Base-by-base conservation (phyloP, 2,797 vertebrate genomes). In the Brachyalestes nurse region DNA sequence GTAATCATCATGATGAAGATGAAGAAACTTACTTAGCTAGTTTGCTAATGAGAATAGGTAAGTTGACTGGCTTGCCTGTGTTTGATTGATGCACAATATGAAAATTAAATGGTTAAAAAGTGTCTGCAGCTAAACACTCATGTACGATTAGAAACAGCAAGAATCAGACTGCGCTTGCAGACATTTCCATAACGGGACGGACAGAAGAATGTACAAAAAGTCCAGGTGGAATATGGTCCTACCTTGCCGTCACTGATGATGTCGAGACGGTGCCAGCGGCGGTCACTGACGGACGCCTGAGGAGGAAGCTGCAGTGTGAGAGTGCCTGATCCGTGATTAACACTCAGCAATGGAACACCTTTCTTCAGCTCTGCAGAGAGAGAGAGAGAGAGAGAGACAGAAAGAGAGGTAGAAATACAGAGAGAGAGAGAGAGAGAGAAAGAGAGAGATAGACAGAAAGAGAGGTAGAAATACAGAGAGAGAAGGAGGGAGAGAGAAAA, bases 251-350 rank as follows among this genome's bases (percentile, higher is more conserved):
- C 92, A 10, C 88, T 95, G 86, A 90, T 84, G 86, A 97, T 91
- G 83, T 96, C 94, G 14, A 97, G 91, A 14, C 91, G 96, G 87
- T 97, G 97, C 97, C 97, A 97, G 79, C 89, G 95, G 0, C 91
- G 95, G 92, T 97, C 96, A 6, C 92, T 94, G 78, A 95, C 89
- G 9, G 92, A 90, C 85, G 94, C 87, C 79, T 86, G 90, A 0
- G 76, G 71, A 0, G 92, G 91, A 25, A 97, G 91, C 89, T 95
- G 94, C 79, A 97, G 91, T 23, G 93, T 94, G 82, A 97, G 88
- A 0, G 94, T 92, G 77, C 95, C 95, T 2, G 96, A 96, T 66
- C 96, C 95, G 40, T 96, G 95, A 77, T 93, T 96, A 28, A 97
- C 62, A 0, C 93, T 96, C 89, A 97, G 90, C 0, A 86, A 86